These are phyloP conservation scores for Aegotheles bennettii DNA, from an alignment of 2,113 vertebrate species.

Conservation along the genomic window DNA sequence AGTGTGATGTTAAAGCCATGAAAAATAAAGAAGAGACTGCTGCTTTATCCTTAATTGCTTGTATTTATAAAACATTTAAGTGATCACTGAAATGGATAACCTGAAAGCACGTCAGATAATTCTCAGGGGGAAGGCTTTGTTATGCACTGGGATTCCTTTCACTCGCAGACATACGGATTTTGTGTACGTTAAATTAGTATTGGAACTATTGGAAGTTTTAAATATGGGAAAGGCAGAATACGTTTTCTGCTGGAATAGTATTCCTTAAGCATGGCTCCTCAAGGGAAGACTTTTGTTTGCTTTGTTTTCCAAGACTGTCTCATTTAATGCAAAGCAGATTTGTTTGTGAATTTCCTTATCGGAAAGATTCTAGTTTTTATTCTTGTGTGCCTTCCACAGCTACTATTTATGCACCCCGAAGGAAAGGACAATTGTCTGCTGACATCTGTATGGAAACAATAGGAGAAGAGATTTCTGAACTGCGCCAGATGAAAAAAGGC, in stretches of 20 bases:
- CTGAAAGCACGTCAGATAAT: background rate
- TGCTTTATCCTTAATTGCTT: background rate
- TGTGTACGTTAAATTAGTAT: background rate
- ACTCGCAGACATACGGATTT: background rate
- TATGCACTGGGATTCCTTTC: background rate
- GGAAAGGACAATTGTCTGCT: slow-evolving; percentile 94
- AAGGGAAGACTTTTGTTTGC: background rate
- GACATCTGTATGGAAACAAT: slow-evolving; percentile 99
- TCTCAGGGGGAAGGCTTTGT: background rate
- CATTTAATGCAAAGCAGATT: background rate
- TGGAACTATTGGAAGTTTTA: background rate
- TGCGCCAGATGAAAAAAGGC: slow-evolving; percentile 86
- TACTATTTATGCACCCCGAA: slow-evolving; percentile 94
- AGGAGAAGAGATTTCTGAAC: slow-evolving; percentile 96
- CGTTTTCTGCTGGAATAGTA: background rate
- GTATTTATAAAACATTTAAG: background rate
- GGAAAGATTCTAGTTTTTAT: background rate
- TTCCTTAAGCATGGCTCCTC: background rate
- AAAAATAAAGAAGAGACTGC: background rate
- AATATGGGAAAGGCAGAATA: background rate
- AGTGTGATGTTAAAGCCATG: background rate
- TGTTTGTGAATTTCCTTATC: background rate
- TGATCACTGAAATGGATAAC: background rate
- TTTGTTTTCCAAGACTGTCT: background rate
- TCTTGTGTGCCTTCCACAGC: slow-evolving; percentile 66